These are phyloP conservation scores for Patagioenas fasciata DNA, from an alignment of 2,113 vertebrate species.

Conservation along the genomic window DNA sequence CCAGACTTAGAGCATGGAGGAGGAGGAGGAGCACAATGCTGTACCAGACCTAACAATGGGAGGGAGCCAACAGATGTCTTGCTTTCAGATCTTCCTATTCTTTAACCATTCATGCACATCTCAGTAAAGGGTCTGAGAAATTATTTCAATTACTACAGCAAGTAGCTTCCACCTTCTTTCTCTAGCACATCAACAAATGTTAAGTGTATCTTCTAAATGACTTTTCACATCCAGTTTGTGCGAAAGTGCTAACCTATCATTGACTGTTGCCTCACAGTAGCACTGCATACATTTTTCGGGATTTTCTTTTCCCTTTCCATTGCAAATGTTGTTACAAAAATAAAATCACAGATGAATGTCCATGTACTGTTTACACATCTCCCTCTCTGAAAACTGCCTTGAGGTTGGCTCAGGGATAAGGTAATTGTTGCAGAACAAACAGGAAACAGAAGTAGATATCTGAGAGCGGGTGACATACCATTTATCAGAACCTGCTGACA, in stretches of 20 bases:
- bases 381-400: background rate
- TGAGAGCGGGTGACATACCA: background rate
- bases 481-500: background rate
- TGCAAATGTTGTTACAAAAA: background rate
- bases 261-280: background rate
- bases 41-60: background rate
- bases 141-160: background rate
- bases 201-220: background rate
- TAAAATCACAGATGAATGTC: fast-evolving
- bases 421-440: background rate
- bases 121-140: background rate
- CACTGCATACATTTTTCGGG: background rate
- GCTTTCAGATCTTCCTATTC: background rate
- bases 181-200: background rate
- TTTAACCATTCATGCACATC: background rate
- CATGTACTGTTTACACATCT: background rate
- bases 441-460: background rate
- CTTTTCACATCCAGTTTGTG: background rate
- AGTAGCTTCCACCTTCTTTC: background rate
- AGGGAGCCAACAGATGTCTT: background rate
- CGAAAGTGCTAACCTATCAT: background rate
- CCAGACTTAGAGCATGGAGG: background rate
- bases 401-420: background rate
- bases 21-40: background rate
- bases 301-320: background rate